Evolutionary conservation across 2,113 vertebrate species (phyloP).

Genomic region (Falcunculus frontatus): DNA sequence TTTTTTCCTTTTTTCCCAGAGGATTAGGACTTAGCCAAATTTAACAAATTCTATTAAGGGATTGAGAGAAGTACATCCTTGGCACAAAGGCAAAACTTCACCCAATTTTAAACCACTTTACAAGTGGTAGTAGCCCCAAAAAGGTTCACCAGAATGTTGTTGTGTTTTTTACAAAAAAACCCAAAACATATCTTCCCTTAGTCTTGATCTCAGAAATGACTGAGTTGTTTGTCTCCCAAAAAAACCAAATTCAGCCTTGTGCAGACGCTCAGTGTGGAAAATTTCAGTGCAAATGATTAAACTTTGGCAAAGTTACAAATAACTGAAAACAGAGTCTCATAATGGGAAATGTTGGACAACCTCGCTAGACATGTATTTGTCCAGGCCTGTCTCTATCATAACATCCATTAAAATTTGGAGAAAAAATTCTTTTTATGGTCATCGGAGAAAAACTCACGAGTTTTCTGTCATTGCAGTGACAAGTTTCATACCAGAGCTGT

Average conservation of each 20-base stretch:
- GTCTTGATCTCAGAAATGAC: neutral
- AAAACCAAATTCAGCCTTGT: neutral
- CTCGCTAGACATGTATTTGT: neutral
- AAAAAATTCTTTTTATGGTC: neutral
- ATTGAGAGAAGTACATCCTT: neutral
- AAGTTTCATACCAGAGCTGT: neutral
- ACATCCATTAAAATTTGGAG: neutral
- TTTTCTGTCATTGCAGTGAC: neutral
- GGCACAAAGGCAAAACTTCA: neutral
- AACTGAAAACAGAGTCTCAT: neutral
- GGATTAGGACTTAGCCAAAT: neutral
- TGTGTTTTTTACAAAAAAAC: neutral
- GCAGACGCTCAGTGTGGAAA: slow-evolving; percentile 13
- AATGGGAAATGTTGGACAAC: slow-evolving; percentile 9
- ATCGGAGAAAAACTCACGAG: neutral
- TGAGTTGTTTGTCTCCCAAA: neutral
- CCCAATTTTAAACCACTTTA: neutral
- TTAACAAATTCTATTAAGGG: neutral
- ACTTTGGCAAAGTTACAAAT: slow-evolving; percentile 22
- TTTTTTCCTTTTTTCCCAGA: neutral
- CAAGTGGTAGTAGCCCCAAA: neutral
- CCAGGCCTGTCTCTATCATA: neutral
- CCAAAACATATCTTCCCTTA: neutral
- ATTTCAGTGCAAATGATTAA: slow-evolving; percentile 34
- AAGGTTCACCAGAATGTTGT: neutral